phyloP scores from a whole-genome alignment of 2,113 vertebrate genomes.

The Antechinus flavipes region DNA sequence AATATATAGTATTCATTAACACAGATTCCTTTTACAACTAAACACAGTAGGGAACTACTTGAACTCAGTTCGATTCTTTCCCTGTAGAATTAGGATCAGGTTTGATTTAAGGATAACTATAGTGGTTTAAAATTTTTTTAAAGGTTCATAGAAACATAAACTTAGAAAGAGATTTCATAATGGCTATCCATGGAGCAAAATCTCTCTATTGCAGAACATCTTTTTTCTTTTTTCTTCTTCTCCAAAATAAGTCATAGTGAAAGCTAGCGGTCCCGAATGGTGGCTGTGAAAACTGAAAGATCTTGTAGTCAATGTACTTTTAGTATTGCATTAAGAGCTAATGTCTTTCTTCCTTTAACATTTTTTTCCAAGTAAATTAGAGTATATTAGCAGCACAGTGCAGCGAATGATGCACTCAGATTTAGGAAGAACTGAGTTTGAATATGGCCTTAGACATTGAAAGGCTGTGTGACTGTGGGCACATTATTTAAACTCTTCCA shows the following conservation, averaged over 20 bases:
- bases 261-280: background rate
- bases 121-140: background rate
- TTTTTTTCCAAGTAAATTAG: background rate
- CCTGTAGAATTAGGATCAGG: background rate
- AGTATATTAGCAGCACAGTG: too few species aligned
- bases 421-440: background rate
- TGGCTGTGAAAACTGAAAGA: background rate
- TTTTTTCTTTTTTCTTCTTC: background rate
- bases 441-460: background rate
- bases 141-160: background rate
- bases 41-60: constrained; percentile 7
- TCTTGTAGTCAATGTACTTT: background rate
- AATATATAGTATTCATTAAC: constrained; percentile 34
- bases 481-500: background rate
- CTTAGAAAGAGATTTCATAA: background rate
- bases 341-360: background rate
- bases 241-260: background rate
- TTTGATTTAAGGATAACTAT: background rate
- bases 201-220: background rate
- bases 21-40: constrained; percentile 16
- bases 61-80: constrained; percentile 21
- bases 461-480: background rate
- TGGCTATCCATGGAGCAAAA: background rate
- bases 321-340: background rate
- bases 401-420: background rate